Conservation (phyloP, 2,888 invertebrate genomes). For the Parelbella ahira region DNA sequence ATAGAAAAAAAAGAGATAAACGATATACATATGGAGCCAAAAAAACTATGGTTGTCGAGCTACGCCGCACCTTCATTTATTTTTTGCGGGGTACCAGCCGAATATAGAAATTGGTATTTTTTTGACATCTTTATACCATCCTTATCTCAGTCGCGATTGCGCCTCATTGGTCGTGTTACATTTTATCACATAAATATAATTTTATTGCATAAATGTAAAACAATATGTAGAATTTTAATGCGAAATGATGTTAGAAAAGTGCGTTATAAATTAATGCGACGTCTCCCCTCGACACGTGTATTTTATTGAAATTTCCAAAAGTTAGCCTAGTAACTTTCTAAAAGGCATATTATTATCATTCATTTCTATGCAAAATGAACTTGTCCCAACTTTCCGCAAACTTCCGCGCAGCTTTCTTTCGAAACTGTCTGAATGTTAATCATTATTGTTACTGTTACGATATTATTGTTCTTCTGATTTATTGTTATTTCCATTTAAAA, state of each 20-base stretch:
- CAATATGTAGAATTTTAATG: no score
- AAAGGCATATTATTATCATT: not conserved
- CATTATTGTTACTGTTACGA: conserved; percentile 14
- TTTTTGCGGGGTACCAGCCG: conserved; percentile 23
- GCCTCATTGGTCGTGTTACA: no score
- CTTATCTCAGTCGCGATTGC: no score
- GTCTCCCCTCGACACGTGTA: no score
- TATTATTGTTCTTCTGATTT: conserved; percentile 8
- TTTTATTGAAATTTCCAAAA: no score
- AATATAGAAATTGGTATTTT: conserved; percentile 26
- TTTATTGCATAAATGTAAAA: no score
- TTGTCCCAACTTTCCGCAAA: not conserved
- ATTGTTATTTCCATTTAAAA: conserved; percentile 13
- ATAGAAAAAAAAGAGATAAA: conserved; percentile 13
- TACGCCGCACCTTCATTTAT: conserved; percentile 26
- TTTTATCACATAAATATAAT: no score
- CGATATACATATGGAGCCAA: conserved; percentile 8
- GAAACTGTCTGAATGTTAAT: conserved; percentile 6
- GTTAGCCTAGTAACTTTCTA: no score
- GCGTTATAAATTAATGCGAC: no score
- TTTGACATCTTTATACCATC: conserved; percentile 14
- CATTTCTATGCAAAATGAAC: conserved; percentile 1
- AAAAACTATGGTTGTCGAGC: conserved; percentile 27
- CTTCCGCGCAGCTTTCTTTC: conserved; percentile 8
- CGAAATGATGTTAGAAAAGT: no score